Evolutionary conservation across 2,797 vertebrate genomes (phyloP), one percentile per base, ranked within the genome.

Genomic region (Sebastes hopkinsi): DNA sequence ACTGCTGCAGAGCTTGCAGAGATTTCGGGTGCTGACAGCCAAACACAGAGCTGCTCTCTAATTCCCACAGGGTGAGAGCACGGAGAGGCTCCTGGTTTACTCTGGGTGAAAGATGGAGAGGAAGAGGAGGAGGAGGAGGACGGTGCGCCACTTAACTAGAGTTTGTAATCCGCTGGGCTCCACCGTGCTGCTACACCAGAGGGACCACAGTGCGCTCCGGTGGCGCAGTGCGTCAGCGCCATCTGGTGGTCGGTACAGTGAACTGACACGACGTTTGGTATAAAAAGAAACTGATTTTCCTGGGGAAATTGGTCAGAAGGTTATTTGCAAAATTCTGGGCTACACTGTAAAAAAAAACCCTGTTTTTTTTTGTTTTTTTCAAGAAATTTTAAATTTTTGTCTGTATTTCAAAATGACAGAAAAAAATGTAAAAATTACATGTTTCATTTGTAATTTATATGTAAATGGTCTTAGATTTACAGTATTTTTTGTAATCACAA

Each of bases 121-220:
- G 90, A 88, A 55, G 87, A 86, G 77, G 62, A 83, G 79, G 85
- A 72, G 84, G 82, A 73, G 75, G 69, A 59, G 65, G 81, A 62
- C 77, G 81, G 90, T 89, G 90, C 92, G 90, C 92, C 89, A 92
- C 91, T 95, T 95, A 91, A 91, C 92, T 85, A 79, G 93, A 95
- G 92, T 95, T 95, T 94, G 88, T 93, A 92, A 93, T 91, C 88
- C 88, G 75, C 85, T 84, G 82, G 82, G 81, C 87, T 93, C 87
- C 91, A 83, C 73, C 89, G 50, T 38, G 36, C 12, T 38, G 36
- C 36, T 38, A 38, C 36, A 38, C 36, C 36, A 13, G 91, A 42
- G 92, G 90, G 90, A 91, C 77, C 88, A 89, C 73, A 67, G 85
- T 38, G 36, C 4, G 5, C 11, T 8, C 29, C 1, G 2, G 54